These are phyloP conservation scores for Ormyrus pomaceus DNA, from an alignment of 2,888 invertebrate genomes.

Conservation along the genomic window DNA sequence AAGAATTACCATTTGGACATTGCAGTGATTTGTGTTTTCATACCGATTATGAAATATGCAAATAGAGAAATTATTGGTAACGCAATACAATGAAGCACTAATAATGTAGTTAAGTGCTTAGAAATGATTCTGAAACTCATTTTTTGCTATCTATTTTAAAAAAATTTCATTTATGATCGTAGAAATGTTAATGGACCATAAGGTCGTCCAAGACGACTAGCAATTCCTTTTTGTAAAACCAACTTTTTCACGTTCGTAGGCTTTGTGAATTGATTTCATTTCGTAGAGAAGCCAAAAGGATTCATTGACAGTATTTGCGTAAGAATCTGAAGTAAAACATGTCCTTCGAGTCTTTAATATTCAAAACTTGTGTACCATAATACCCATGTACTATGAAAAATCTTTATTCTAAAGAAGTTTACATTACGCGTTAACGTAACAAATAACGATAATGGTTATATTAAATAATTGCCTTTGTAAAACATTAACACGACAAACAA, in stretches of 20 bases:
- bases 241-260: slow-evolving; percentile 27
- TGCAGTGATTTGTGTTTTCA: slow-evolving; percentile 26
- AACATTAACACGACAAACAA: slow-evolving; percentile 70
- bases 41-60: slow-evolving; percentile 11
- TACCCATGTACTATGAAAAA: slow-evolving; percentile 63
- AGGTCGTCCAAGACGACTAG: slow-evolving; percentile 22
- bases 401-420: slow-evolving; percentile 69
- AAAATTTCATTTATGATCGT: background rate
- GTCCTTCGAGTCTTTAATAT: slow-evolving; percentile 47
- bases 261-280: slow-evolving; percentile 43
- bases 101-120: background rate
- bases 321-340: slow-evolving; percentile 45
- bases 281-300: slow-evolving; percentile 26
- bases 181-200: slow-evolving; percentile 18
- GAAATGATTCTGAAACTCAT: slow-evolving; percentile 10
- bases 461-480: slow-evolving; percentile 75
- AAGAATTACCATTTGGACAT: slow-evolving; percentile 12
- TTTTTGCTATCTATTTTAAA: background rate
- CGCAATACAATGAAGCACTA: too few species aligned
- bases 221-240: slow-evolving; percentile 30
- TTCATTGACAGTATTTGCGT: slow-evolving; percentile 28
- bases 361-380: slow-evolving; percentile 62
- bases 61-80: slow-evolving; percentile 20
- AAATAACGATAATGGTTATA: slow-evolving; percentile 71
- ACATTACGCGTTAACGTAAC: slow-evolving; percentile 65